A percentile compares a stretch with the other conserved stretches of the same genome.
Evolutionary conservation across 2,797 vertebrate genomes (phyloP).

Genomic region (Spatula versicolor): DNA sequence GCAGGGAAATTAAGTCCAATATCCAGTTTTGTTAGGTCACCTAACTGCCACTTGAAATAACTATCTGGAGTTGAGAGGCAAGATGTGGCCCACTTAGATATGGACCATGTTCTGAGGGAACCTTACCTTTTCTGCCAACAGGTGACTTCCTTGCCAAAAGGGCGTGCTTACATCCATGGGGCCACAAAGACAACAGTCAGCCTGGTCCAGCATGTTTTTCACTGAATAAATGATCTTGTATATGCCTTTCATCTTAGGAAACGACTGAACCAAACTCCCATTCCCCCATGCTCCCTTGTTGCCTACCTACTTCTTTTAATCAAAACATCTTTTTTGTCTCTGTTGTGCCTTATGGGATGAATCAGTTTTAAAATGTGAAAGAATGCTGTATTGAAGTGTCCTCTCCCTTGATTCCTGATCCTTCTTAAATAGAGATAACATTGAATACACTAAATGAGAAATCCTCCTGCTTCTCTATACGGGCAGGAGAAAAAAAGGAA

Average conservation of each 20-base stretch:
- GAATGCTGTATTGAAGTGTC: background rate
- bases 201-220: background rate
- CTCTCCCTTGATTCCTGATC: background rate
- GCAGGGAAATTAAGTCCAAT: background rate
- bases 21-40: background rate
- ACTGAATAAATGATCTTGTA: background rate
- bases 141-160: background rate
- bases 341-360: background rate
- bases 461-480: background rate
- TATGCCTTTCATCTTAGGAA: background rate
- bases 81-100: background rate
- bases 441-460: background rate
- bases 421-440: background rate
- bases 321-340: background rate
- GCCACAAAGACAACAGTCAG: background rate
- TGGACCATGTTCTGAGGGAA: background rate
- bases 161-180: fast-evolving
- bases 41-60: background rate
- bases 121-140: background rate
- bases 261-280: background rate
- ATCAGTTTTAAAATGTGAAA: background rate
- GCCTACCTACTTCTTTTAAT: background rate
- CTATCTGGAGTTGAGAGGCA: background rate
- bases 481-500: background rate
- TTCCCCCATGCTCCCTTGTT: background rate